Percentiles rank a stretch among this genome's conserved stretches.
Conservation (phyloP, 1,140 invertebrate genomes). For the Chelonus insularis region DNA sequence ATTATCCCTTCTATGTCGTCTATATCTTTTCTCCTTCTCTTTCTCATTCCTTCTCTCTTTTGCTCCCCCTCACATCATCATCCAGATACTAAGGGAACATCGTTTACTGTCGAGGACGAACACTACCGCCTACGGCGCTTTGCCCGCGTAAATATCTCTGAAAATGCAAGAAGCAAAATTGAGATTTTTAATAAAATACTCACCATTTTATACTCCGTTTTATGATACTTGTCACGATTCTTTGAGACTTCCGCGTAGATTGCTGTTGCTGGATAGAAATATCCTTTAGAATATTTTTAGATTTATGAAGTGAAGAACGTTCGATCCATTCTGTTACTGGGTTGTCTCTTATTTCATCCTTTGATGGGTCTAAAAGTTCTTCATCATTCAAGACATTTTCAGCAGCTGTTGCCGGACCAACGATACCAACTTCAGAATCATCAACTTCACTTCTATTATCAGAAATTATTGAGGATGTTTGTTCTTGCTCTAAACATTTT, state of each 20-base stretch:
- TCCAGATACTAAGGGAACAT: not conserved
- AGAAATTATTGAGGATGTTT: not conserved
- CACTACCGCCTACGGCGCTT: constrained; percentile 2
- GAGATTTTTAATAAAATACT: constrained; percentile 33
- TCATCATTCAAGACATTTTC: constrained; percentile 18
- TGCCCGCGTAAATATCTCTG: constrained; percentile 14
- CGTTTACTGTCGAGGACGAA: not conserved
- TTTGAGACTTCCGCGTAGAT: constrained; percentile 35
- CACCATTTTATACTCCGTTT: constrained; percentile 55
- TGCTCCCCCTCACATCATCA: not conserved
- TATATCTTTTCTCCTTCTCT: constrained; percentile 33
- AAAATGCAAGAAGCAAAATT: constrained; percentile 7
- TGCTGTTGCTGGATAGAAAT: not conserved
- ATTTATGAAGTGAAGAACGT: constrained; percentile 2
- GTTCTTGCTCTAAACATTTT: not conserved
- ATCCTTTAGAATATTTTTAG: not conserved
- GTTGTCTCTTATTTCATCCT: not conserved
- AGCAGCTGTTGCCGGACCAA: constrained; percentile 19
- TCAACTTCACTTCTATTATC: not conserved
- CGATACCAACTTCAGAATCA: constrained; percentile 22
- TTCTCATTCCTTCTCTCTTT: constrained; percentile 31
- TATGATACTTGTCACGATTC: constrained; percentile 53
- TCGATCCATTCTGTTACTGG: constrained; percentile 16
- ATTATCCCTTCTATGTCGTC: constrained; percentile 37
- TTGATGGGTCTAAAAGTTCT: constrained; percentile 8